Base-by-base conservation (phyloP, 1,140 invertebrate species). In the Dendrolimus punctatus region DNA sequence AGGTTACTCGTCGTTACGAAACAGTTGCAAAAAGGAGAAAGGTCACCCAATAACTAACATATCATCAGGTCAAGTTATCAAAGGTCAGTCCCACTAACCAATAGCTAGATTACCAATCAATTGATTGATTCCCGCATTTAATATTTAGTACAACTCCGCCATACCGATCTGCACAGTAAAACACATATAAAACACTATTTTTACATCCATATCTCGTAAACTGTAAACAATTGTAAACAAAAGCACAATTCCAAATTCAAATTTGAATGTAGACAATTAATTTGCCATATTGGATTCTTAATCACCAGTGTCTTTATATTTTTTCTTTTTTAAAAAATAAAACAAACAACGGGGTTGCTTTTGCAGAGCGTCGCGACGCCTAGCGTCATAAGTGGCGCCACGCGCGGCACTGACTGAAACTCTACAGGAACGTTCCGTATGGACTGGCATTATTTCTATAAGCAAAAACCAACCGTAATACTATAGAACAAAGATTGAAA, bases 351-450 rank as follows among this genome's bases (percentile, higher is more conserved):
- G 65, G 60, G 62, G 57, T 67, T 46, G 57, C 53, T 72, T 66
- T 59, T 58, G 52, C 66, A 74, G 58, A 60, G 76, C 81, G 69
- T 75, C 70, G 70, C 74, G 74, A 79, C 80, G 78, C 73, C 76
- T 72, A 73, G 78, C 76, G 64, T 66, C 72, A 55, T 72, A 64
- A 74, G 76, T 77, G 78, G 78, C 81, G 81, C 81, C 80, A 62
- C 73, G 71, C 67, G 69, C 76, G 80, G 76, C 74, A 85, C 81
- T 85, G 78, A 60, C 75, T 76, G 64, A 71, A 80, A 80, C 65
- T 59, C 53, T 57, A 71, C 68, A 71, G 68, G 68, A 73, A 68
- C 65, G 71, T 63, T 68, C 64, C 56, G 59, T 58, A 65, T 54
- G 54, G 47, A 51, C 67, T 56, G 50, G 53, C 63, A 61, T 63